These are phyloP conservation scores for Aphaenogaster floridana DNA, from an alignment of 1,140 invertebrate species.

Conservation along the genomic window DNA sequence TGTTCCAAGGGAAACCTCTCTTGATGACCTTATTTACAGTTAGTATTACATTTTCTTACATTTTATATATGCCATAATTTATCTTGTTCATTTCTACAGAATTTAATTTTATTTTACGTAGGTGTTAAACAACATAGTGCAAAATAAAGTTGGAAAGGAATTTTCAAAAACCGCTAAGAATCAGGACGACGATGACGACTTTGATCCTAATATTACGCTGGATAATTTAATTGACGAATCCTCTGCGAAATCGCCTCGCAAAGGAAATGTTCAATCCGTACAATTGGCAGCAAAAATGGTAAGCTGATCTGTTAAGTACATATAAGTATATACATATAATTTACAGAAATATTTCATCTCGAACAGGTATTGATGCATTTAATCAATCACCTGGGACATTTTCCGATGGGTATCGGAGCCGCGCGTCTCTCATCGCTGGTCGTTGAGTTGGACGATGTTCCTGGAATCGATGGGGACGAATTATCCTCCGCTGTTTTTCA, in stretches of 20 bases:
- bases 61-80: slow-evolving; percentile 59
- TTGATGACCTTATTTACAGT: slow-evolving; percentile 90
- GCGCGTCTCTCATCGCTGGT: slow-evolving; percentile 94
- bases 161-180: slow-evolving; percentile 73
- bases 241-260: slow-evolving; percentile 85
- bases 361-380: slow-evolving; percentile 91
- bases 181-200: slow-evolving; percentile 88
- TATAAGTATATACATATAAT: background rate
- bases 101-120: slow-evolving; percentile 58
- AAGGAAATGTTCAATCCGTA: slow-evolving; percentile 86
- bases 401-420: slow-evolving; percentile 96
- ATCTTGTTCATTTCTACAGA: background rate
- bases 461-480: slow-evolving; percentile 91
- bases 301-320: slow-evolving; percentile 8
- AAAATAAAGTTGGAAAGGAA: slow-evolving; percentile 82
- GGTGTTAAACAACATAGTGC: slow-evolving; percentile 84
- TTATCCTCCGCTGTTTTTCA: slow-evolving; percentile 93
- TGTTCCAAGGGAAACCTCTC: slow-evolving; percentile 87
- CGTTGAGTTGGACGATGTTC: slow-evolving; percentile 97
- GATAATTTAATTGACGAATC: slow-evolving; percentile 89
- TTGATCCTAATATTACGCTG: slow-evolving; percentile 90
- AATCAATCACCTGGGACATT: slow-evolving; percentile 95
- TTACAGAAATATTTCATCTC: background rate
- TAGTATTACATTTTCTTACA: slow-evolving; percentile 64
- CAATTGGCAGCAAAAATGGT: slow-evolving; percentile 90